Evolutionary conservation across 2,888 invertebrate genomes (phyloP), one percentile per base, ranked within the genome.

Genomic region (Cordilura impudica): DNA sequence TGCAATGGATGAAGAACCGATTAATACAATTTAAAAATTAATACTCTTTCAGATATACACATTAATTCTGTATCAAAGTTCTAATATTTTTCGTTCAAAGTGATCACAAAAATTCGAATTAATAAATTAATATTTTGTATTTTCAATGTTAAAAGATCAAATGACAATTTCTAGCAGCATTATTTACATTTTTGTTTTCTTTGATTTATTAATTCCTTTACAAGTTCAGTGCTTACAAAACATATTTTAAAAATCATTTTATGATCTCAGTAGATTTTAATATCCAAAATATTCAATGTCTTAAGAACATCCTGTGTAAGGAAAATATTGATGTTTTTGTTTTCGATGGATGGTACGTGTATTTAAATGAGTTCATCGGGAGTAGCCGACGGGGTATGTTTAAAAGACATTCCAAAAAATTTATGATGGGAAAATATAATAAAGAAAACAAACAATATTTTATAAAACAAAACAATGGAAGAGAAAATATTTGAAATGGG

Each of bases 391-490:
- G 19, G 66, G 60, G 53, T 75, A 72, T 70, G 49, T 69, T 56
- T 53, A 2, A 45, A 61, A 47, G 29, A 53, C 35, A 58, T 60
- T n/a, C 35, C 8, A 47, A 56, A 45, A 47, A 56, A 63, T 71
- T 71, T 71, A 75, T 67, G 71, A 79, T 79, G 79, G 75, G 72
- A 79, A 79, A 79, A 72, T 67, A 49, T 21, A 58, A 67, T 58
- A 66, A 60, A 66, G 39, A 70, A 70, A 70, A 78, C 65, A 75
- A 75, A 74, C 29, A 76, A 65, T 19, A 18, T 54, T 14, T 26
- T 39, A 54, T 18, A 14, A 72, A 16, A 67, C 18, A 67, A 61
- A 54, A 67, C n/a, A 31, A 67, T n/a, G n/a, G n/a, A 60, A 43
- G 31, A 14, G n/a, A 54, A 61, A 18, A 19, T 45, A 47, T 53